These are phyloP conservation scores for Apis laboriosa DNA, from an alignment of 1,140 invertebrate species.

Conservation along the genomic window DNA sequence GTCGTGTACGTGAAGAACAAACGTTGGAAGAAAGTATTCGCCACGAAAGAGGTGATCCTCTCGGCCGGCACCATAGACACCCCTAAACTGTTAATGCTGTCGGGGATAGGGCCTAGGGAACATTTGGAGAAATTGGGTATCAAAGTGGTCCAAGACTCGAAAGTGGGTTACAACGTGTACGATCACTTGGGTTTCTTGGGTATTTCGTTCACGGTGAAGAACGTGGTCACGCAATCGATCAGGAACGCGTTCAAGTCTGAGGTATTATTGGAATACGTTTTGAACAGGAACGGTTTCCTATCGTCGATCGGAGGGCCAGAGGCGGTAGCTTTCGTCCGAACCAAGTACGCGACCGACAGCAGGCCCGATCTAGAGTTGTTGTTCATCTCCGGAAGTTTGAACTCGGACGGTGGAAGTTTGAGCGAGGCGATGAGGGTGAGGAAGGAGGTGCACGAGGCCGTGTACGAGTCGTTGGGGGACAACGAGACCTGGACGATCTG, in stretches of 20 bases:
- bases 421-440: conserved; percentile 82
- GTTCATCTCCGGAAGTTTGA: conserved; percentile 79
- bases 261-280: conserved; percentile 74
- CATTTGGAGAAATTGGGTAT: conserved; percentile 87
- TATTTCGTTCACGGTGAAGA: conserved; percentile 82
- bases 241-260: conserved; percentile 54
- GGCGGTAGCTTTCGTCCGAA: conserved; percentile 79
- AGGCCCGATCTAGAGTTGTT: conserved; percentile 83
- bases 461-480: conserved; percentile 82
- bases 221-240: conserved; percentile 69
- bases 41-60: conserved; percentile 85
- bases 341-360: conserved; percentile 79
- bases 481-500: conserved; percentile 85
- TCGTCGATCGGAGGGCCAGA: conserved; percentile 81
- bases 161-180: conserved; percentile 87
- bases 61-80: conserved; percentile 86
- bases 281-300: conserved; percentile 76
- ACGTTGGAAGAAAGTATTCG: conserved; percentile 76
- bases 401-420: conserved; percentile 85
- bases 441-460: conserved; percentile 82
- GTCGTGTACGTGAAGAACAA: conserved; percentile 83
- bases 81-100: conserved; percentile 87
- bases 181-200: conserved; percentile 88
- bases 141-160: conserved; percentile 84
- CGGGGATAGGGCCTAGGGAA: conserved; percentile 87